phyloP scores from a whole-genome alignment of 64 coral and sea anemone genomes.

The Actinia tenebrosa region DNA sequence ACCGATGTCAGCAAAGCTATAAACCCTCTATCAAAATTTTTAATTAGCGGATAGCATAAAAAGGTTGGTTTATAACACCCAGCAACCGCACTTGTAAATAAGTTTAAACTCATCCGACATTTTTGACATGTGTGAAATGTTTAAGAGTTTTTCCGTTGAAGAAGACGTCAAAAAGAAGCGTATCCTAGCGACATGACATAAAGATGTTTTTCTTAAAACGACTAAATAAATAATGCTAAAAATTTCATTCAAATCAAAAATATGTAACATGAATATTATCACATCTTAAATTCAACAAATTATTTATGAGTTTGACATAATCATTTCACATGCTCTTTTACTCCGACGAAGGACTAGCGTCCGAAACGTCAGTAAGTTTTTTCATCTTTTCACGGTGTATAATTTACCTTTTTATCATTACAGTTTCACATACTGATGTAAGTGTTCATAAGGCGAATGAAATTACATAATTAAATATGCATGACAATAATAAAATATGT shows the following conservation, averaged over 20 bases:
- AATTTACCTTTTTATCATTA: too few relatives aligned
- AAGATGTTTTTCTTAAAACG: neutral
- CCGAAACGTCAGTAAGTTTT: too few relatives aligned
- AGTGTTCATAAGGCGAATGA: too few relatives aligned
- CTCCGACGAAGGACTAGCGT: too few relatives aligned
- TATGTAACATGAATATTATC: neutral
- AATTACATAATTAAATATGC: too few relatives aligned
- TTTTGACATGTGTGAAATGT: neutral
- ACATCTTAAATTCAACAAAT: too few relatives aligned
- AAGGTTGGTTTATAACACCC: neutral
- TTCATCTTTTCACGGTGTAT: too few relatives aligned
- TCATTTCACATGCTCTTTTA: too few relatives aligned
- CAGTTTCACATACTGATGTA: too few relatives aligned
- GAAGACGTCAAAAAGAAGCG: neutral
- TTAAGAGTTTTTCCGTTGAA: neutral
- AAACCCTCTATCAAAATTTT: neutral
- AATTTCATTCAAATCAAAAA: neutral
- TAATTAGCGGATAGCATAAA: conserved; percentile 1
- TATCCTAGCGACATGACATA: neutral
- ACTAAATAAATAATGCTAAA: neutral
- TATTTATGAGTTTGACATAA: too few relatives aligned
- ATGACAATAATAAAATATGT: too few relatives aligned
- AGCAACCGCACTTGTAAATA: neutral
- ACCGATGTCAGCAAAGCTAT: conserved; percentile 7
- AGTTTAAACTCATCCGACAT: neutral